Conservation (phyloP, 2,888 invertebrate species). For the Latrodectus hesperus region DNA sequence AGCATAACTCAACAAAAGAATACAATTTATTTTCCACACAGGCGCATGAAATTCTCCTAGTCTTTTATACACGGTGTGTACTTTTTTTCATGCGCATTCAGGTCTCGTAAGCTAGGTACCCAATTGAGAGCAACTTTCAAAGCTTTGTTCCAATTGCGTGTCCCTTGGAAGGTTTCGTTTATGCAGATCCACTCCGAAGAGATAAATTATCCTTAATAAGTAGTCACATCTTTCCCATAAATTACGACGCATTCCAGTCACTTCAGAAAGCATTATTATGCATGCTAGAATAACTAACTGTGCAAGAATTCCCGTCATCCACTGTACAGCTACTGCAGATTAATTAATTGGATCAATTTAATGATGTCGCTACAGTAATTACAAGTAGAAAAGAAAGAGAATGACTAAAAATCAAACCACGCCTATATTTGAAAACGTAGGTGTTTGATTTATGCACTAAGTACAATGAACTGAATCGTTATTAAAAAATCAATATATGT, state of each 20-base stretch:
- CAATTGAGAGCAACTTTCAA: neutral
- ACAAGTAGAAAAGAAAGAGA: slow-evolving; percentile 16
- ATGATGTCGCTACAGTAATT: slow-evolving; percentile 46
- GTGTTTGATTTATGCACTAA: slow-evolving; percentile 35
- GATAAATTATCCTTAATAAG: slow-evolving; percentile 42
- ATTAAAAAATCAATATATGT: slow-evolving; percentile 14
- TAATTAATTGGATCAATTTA: slow-evolving; percentile 57
- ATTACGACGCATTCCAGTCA: slow-evolving; percentile 9
- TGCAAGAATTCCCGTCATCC: slow-evolving; percentile 1
- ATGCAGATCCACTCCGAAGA: neutral
- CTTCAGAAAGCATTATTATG: slow-evolving; percentile 34
- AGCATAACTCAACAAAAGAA: too few species aligned
- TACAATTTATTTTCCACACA: too few species aligned
- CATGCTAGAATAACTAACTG: slow-evolving; percentile 8
- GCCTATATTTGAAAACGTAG: slow-evolving; percentile 25
- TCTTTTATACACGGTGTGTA: too few species aligned
- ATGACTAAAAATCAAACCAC: slow-evolving; percentile 38
- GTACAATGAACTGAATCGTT: neutral
- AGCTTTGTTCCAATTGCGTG: neutral
- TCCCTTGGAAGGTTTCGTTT: neutral
- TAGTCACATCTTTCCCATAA: slow-evolving; percentile 37
- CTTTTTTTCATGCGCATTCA: neutral
- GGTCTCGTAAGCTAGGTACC: neutral
- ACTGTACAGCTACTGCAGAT: slow-evolving; percentile 9
- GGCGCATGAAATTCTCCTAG: too few species aligned